Evolutionary conservation across 2,113 vertebrate species (phyloP), one percentile per base, ranked within the genome.

Genomic region (Struthio camelus): DNA sequence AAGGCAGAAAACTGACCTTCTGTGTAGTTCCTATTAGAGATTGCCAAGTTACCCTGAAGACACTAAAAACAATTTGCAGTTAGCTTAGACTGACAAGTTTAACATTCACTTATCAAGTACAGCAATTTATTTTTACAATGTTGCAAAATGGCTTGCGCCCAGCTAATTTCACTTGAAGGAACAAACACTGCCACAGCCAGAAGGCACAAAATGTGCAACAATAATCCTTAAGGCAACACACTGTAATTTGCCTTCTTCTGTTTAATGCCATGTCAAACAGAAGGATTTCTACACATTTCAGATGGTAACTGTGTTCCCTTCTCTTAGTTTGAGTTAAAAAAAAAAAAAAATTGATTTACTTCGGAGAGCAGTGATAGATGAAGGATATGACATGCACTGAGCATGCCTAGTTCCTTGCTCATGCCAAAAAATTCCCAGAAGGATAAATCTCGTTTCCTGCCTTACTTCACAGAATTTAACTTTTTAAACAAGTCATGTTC

Each of bases 381-480:
- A 98, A 97, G 97, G 97, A 98, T 98, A 99, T 98, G 97, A 98
- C 98, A 97, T 98, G 98, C 97, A 98, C 98, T 98, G 98, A 99
- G 98, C 98, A 99, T 98, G 98, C 98, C 96, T 98, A 98, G 98
- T 98, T 98, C 85, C 94, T 98, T 96, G 96, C 96, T 98, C 98
- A 98, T 97, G 98, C 97, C 98, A 99, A 97, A 98, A 98, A 97
- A 97, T 98, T 98, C 98, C 98, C 98, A 98, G 97, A 98, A 99
- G 98, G 98, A 98, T 98, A 98, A 98, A 98, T 98, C 95, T 97
- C 87, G 98, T 98, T 98, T 98, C 99, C 99, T 99, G 98, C 96
- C 98, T 98, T 99, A 97, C 97, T 98, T 99, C 98, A 99, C 97
- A 98, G 97, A 98, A 97, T 97, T 98, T 98, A 98, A 96, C 97